These are phyloP conservation scores for Python bivittatus DNA, from an alignment of 2,113 vertebrate genomes.

Conservation along the genomic window DNA sequence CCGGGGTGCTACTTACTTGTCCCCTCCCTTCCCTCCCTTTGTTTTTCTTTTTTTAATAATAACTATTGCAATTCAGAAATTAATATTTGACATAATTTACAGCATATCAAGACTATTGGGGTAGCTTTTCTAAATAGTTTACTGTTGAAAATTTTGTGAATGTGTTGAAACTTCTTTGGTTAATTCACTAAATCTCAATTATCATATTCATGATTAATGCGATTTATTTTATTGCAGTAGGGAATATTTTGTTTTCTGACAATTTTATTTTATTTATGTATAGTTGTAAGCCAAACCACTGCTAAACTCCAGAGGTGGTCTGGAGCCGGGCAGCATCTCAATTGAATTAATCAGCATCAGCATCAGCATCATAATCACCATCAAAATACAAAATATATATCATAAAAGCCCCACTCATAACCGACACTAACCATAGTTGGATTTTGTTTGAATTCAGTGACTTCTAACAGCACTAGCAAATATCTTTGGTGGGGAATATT, in stretches of 20 bases:
- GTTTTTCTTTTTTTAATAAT: slow-evolving; percentile 34
- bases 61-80: slow-evolving; percentile 52
- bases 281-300: not conserved
- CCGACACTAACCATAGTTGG: too few relatives aligned
- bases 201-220: not conserved
- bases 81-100: slow-evolving; percentile 19
- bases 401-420: too few relatives aligned
- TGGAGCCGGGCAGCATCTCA: too few relatives aligned
- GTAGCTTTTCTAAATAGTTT: not conserved
- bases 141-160: not conserved
- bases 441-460: too few relatives aligned
- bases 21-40: not conserved
- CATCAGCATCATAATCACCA: too few relatives aligned
- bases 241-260: not conserved
- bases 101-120: not conserved
- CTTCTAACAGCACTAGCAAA: too few relatives aligned
- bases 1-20: slow-evolving; percentile 48
- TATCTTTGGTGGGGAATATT: too few relatives aligned
- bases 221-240: not conserved
- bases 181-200: not conserved
- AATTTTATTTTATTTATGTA: not conserved
- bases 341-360: too few relatives aligned
- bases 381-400: too few relatives aligned
- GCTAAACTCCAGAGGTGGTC: too few relatives aligned
- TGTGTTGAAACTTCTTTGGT: not conserved